Base-by-base conservation (phyloP, 2,113 vertebrate genomes). In the Ramphastos sulfuratus region DNA sequence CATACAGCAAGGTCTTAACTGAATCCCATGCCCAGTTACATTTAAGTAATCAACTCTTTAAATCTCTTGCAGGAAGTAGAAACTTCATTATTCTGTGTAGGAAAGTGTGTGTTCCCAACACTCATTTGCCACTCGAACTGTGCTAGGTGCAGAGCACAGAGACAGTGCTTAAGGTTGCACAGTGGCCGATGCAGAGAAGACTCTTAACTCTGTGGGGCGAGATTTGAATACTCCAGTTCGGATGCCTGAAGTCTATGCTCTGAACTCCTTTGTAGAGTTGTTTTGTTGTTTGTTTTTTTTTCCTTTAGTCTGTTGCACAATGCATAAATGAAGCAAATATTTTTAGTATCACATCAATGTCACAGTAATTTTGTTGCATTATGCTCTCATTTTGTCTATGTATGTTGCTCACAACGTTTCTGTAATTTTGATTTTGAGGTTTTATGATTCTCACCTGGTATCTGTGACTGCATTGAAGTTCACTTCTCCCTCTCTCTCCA, bases 1-100 rank as follows among this genome's bases (percentile, higher is more conserved):
- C 54, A 66, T 82, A 48, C 91, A 79, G 24, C 13, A 87, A 84
- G 24, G 10, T 60, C 33, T 81, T 87, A 3, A 48, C 6, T 78
- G 65, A 66, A 55, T 87, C 19, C 7, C 0, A 0, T 37, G 17
- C 15, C 15, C 0, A 0, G 81, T 78, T 64, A 28, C 27, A 6
- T 67, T 83, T 55, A 54, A 63, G 8, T 69, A 84, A 61, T 66
- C 5, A 33, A 14, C 12, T 65, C 20, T 64, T 31, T 50, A 84
- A 6, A 18, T 46, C 14, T 81, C 23, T 71, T 72, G 31, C 21
- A 74, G 39, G 46, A 92, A 73, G 54, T 35, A 28, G 8, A 0
- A 3, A 42, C 25, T 60, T 91, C 7, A n/a, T 1, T 85, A 48
- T 87, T 44, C 15, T 82, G 3, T 75, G 5, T 56, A 74, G 65